phyloP scores from a whole-genome alignment of 2,113 vertebrate species.

The Colossoma macropomum region DNA sequence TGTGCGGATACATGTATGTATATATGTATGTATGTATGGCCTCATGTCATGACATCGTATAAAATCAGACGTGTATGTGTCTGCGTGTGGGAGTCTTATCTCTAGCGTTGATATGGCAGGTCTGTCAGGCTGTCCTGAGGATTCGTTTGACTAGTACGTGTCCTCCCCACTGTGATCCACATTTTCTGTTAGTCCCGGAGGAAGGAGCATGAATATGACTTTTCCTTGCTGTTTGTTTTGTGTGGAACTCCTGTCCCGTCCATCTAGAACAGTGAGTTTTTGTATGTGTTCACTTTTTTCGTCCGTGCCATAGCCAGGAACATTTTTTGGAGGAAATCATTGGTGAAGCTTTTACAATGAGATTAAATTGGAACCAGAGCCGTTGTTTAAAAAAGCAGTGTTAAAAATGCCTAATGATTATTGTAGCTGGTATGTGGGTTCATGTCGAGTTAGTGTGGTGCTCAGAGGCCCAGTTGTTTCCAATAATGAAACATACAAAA shows the following conservation, averaged over 20 bases:
- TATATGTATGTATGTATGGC: too few relatives aligned
- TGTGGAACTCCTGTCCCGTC: neutral
- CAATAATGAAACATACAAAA: neutral
- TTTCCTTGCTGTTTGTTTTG: neutral
- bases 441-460: neutral
- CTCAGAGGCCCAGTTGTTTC: neutral
- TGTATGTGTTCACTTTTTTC: neutral
- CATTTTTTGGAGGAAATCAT: neutral
- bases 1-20: too few relatives aligned
- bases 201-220: neutral
- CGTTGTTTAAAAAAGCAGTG: constrained; percentile 1
- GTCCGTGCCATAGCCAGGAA: neutral
- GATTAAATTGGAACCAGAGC: constrained; percentile 9
- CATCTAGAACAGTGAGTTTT: neutral
- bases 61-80: neutral
- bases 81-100: neutral
- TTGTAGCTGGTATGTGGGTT: constrained; percentile 12
- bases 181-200: neutral
- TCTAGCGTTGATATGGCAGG: neutral
- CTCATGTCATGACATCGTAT: too few relatives aligned
- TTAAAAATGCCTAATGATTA: constrained; percentile 22
- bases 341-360: constrained; percentile 11
- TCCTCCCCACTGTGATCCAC: too few relatives aligned
- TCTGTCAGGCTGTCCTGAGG: neutral
- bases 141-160: neutral